Base-by-base conservation (phyloP, 1,140 invertebrate genomes). In the Cotesia vestalis region DNA sequence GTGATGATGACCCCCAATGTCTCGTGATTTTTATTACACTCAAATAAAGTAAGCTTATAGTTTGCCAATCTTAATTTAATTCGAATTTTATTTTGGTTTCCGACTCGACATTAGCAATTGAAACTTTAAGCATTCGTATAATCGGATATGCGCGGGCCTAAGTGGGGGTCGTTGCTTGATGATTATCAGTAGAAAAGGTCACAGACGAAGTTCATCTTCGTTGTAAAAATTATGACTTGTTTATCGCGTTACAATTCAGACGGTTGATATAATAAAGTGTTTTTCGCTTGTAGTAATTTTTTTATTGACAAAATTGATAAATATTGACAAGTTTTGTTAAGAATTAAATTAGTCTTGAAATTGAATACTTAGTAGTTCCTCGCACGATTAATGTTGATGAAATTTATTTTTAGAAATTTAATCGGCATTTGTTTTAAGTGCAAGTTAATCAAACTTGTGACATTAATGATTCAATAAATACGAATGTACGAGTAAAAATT, bases 161-260 rank as follows among this genome's bases (percentile, higher is more conserved):
- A 57, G 63, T 60, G 52, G 38, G 70, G 52, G 8, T 53, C 53
- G 55, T 69, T 57, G 36, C 12, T 38, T 38, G 63, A 6, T 36
- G 55, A 72, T 72, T 72, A 72, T 66, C 70, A 38, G n/a, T 20
- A 38, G 61, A n/a, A 66, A 66, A 72, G 70, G 70, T 72, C 70
- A 53, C 35, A 66, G 52, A 64, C 70, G 34, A 40, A 46, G 70
- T 66, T 72, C 70, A 72, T 60, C 20, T 38, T 70, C 40, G 68
- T 52, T 12, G 4, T n/a, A 9, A 38, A 11, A 12, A 38, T 38
- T 17, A 62, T 27, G 27, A 27, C 27, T 27, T 27, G 27, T 27
- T 27, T 27, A 27, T 27, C 27, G 27, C 27, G 27, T 27, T 27
- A 27, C 27, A 27, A 27, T 27, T 27, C 27, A 27, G 27, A 3